Evolutionary conservation across 2,797 vertebrate genomes (phyloP).

Genomic region (Semaprochilodus insignis): DNA sequence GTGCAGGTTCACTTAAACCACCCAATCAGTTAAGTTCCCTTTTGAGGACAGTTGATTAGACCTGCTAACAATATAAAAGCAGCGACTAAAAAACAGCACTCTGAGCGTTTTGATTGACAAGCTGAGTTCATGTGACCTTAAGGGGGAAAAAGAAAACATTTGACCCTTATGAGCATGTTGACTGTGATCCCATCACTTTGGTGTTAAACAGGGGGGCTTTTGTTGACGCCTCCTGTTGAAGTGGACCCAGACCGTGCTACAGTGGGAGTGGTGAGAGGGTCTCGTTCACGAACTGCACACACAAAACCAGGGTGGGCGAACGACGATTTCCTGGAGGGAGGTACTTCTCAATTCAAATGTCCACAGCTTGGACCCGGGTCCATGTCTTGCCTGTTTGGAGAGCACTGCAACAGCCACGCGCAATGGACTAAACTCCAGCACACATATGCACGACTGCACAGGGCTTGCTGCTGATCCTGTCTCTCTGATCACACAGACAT

Average conservation of each 20-base stretch:
- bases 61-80: too few relatives aligned
- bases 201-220: conserved; percentile 75
- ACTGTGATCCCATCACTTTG: not conserved
- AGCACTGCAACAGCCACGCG: conserved; percentile 47
- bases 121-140: too few relatives aligned
- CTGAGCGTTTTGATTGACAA: too few relatives aligned
- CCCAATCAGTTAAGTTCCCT: too few relatives aligned
- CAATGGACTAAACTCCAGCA: conserved; percentile 69
- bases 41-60: too few relatives aligned
- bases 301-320: conserved; percentile 76
- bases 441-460: not conserved
- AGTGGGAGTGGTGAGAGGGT: conserved; percentile 61
- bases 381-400: conserved; percentile 42
- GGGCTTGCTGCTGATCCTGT: not conserved
- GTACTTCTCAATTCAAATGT: conserved; percentile 72
- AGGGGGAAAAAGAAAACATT: not conserved
- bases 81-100: too few relatives aligned
- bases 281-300: conserved; percentile 73
- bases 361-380: conserved; percentile 40
- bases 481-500: not conserved
- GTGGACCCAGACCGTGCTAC: conserved; percentile 80
- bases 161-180: not conserved
- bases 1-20: too few relatives aligned
- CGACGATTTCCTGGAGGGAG: conserved; percentile 90
- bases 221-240: conserved; percentile 91